These are phyloP conservation scores for Tridacna gigas DNA, from an alignment of 2,888 invertebrate species.

Conservation along the genomic window DNA sequence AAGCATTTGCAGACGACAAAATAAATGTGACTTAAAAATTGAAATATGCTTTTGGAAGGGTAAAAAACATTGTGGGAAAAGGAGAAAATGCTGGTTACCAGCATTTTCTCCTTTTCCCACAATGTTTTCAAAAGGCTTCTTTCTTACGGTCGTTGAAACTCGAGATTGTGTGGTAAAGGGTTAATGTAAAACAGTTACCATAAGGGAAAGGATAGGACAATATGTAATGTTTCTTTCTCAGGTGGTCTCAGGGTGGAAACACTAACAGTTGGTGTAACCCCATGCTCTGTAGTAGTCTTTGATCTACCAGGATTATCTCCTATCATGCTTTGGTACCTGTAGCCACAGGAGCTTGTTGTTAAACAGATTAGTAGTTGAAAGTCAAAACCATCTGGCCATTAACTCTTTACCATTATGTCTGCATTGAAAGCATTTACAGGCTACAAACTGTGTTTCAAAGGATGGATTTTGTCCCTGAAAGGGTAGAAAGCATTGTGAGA, in stretches of 20 bases:
- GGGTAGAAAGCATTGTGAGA: too few relatives aligned
- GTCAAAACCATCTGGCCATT: too few relatives aligned
- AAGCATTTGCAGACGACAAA: too few relatives aligned
- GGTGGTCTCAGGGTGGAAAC: slow-evolving; percentile 6
- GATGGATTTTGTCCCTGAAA: too few relatives aligned
- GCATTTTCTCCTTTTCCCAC: neutral
- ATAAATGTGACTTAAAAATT: neutral
- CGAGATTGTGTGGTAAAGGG: too few relatives aligned
- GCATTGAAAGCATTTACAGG: too few relatives aligned
- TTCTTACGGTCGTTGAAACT: too few relatives aligned
- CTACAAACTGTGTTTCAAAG: too few relatives aligned
- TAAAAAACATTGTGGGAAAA: neutral
- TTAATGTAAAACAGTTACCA: neutral
- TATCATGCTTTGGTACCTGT: too few relatives aligned
- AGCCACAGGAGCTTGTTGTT: too few relatives aligned
- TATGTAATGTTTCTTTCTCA: slow-evolving; percentile 1
- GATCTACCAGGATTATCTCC: neutral
- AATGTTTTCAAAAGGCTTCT: neutral
- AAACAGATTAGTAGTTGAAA: too few relatives aligned
- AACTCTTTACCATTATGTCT: too few relatives aligned
- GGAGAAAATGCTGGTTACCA: neutral
- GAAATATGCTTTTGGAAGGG: neutral
- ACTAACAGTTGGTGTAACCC: slow-evolving; percentile 23
- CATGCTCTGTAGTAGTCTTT: slow-evolving; percentile 13
- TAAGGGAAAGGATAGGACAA: neutral